These are phyloP conservation scores for Nyctibius grandis DNA, from an alignment of 2,797 vertebrate species.

Conservation along the genomic window DNA sequence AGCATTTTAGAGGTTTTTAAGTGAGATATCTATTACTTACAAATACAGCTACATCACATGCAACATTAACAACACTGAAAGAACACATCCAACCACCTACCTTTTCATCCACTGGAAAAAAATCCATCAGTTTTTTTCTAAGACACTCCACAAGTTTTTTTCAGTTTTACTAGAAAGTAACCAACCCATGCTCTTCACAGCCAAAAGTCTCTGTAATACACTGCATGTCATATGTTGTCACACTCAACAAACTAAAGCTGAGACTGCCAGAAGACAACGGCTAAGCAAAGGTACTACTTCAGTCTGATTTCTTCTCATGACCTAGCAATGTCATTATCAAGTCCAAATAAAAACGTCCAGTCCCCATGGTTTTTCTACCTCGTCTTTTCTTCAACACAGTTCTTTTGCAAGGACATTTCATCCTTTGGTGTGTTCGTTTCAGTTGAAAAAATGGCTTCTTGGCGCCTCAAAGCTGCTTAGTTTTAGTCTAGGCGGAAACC, in stretches of 20 bases:
- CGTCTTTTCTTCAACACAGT: background rate
- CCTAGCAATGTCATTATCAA: rapidly evolving
- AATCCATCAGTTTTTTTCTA: background rate
- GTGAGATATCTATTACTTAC: background rate
- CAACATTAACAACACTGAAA: background rate
- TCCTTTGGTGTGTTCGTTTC: rapidly evolving
- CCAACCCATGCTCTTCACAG: background rate
- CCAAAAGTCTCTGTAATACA: background rate
- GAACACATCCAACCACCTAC: background rate
- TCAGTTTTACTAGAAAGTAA: background rate
- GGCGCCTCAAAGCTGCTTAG: background rate
- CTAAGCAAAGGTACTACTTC: background rate
- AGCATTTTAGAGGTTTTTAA: background rate
- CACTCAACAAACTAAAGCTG: background rate
- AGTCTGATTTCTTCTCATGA: background rate
- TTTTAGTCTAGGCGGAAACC: background rate
- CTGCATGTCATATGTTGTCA: background rate
- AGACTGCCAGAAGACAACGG: background rate
- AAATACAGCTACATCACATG: background rate
- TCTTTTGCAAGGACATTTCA: background rate
- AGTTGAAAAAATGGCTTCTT: background rate
- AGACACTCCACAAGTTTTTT: background rate
- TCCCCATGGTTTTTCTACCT: rapidly evolving
- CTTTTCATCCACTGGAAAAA: background rate
- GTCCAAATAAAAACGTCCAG: background rate